Percentiles rank a stretch among this genome's conserved stretches.
Evolutionary conservation across 2,888 invertebrate genomes (phyloP).

Genomic region (Chrysolina haemoptera): DNA sequence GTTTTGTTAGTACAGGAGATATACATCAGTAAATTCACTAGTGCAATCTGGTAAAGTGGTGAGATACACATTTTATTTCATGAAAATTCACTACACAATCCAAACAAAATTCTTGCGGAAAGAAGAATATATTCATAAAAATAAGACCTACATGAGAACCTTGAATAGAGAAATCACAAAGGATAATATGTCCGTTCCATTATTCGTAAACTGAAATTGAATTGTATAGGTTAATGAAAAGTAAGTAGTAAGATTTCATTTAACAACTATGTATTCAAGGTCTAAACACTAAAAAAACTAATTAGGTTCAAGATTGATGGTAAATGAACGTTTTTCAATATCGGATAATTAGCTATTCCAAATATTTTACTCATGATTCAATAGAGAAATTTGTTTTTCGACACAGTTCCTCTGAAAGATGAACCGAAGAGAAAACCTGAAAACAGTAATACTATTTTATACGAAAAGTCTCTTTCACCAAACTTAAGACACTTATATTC

Average conservation of each 20-base stretch:
- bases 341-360: neutral
- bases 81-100: neutral
- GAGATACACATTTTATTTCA: neutral
- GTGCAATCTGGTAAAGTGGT: neutral
- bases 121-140: too few relatives aligned
- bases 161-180: too few relatives aligned
- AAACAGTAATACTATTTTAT: conserved; percentile 1
- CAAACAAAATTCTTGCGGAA: too few relatives aligned
- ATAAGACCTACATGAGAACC: too few relatives aligned
- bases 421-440: neutral
- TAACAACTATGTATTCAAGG: neutral
- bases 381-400: neutral
- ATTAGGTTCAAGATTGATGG: neutral
- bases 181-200: too few relatives aligned
- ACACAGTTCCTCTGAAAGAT: neutral
- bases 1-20: neutral
- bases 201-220: too few relatives aligned
- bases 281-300: neutral
- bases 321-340: conserved; percentile 2
- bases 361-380: conserved; percentile 5
- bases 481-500: neutral
- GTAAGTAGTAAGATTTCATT: too few relatives aligned
- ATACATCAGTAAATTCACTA: neutral
- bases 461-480: neutral
- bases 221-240: too few relatives aligned